Conservation (phyloP, 2,113 vertebrate species). For the Antechinus stuartii region DNA sequence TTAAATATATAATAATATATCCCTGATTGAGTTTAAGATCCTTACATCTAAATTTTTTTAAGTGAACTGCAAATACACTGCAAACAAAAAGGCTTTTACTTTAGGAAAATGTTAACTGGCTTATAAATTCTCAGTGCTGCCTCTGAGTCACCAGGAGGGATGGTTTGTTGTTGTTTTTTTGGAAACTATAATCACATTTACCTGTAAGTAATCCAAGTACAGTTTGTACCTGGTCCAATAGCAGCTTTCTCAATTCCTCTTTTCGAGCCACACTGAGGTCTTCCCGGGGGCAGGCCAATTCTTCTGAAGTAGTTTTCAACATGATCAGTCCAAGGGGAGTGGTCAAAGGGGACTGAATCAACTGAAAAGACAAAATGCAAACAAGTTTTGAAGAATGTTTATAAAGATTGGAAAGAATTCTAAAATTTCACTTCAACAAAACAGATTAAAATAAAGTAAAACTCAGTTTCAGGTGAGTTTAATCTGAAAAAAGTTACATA, state of each 20-base stretch:
- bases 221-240: constrained; percentile 96
- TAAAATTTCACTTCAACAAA: not conserved
- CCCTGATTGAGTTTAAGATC: not conserved
- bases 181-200: constrained; percentile 69
- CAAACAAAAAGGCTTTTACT: not conserved
- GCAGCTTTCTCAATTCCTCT: constrained; percentile 95
- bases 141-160: not conserved
- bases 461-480: not conserved
- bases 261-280: constrained; percentile 96
- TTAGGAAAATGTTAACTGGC: not conserved
- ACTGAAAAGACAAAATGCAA: constrained; percentile 80
- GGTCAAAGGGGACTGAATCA: constrained; percentile 95
- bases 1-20: not conserved
- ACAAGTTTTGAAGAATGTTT: constrained; percentile 21
- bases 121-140: not conserved
- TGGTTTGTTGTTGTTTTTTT: not conserved
- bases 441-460: not conserved
- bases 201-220: constrained; percentile 96
- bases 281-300: constrained; percentile 96
- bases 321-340: constrained; percentile 95
- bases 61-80: not conserved
- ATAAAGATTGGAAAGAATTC: not conserved
- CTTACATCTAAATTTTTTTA: not conserved
- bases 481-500: not conserved
- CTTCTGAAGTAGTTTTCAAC: constrained; percentile 98